Evolutionary conservation across 2,797 vertebrate species (phyloP).

Genomic region (Pristis pectinata): DNA sequence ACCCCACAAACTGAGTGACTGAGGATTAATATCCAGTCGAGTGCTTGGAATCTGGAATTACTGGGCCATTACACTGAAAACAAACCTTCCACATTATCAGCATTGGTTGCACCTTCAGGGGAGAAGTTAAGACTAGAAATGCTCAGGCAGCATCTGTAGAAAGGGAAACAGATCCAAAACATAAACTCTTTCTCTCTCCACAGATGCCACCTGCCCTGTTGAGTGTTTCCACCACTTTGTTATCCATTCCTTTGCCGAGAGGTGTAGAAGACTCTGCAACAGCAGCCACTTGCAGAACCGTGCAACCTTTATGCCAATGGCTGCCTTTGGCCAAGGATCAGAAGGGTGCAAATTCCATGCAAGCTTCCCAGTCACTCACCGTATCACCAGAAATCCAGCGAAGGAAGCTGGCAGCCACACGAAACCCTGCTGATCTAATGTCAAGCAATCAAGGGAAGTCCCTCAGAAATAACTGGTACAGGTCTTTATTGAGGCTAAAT

Average conservation of each 20-base stretch:
- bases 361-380: neutral
- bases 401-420: too few species aligned
- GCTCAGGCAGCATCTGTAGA: too few species aligned
- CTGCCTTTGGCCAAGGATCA: neutral
- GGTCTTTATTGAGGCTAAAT: conserved; percentile 34
- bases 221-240: too few species aligned
- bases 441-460: neutral
- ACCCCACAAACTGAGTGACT: neutral
- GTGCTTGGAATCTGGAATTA: neutral
- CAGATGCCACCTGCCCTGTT: too few species aligned
- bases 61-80: neutral
- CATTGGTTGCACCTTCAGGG: too few species aligned
- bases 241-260: too few species aligned
- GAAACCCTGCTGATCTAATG: too few species aligned
- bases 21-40: neutral
- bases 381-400: neutral
- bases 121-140: too few species aligned
- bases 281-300: too few species aligned
- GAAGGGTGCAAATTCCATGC: neutral
- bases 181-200: too few species aligned
- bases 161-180: too few species aligned
- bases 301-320: neutral
- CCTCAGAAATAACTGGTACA: conserved; percentile 4
- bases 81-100: neutral
- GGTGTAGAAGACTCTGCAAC: too few species aligned